Conservation (phyloP, 2,888 invertebrate species). For the Cheilosia scutellata region DNA sequence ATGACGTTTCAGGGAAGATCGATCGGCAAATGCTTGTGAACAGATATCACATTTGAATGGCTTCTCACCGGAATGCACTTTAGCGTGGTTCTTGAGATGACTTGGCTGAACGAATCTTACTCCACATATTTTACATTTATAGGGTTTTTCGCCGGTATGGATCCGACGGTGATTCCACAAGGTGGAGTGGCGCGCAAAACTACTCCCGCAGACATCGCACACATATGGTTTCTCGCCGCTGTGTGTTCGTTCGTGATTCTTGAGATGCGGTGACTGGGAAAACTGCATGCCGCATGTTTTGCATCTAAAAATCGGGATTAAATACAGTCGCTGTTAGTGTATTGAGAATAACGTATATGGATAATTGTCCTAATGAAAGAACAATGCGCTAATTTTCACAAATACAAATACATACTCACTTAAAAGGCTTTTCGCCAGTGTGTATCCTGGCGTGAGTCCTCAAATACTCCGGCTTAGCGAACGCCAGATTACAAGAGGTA, state of each 20-base stretch:
- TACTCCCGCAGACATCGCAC: slow-evolving; percentile 95
- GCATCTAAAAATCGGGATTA: slow-evolving; percentile 86
- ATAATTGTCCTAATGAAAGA: no score
- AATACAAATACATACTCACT: slow-evolving; percentile 84
- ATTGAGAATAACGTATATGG: no score
- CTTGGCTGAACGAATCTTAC: slow-evolving; percentile 95
- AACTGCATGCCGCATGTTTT: slow-evolving; percentile 96
- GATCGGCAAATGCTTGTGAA: slow-evolving; percentile 93
- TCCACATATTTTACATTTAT: slow-evolving; percentile 93
- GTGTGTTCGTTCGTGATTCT: slow-evolving; percentile 95
- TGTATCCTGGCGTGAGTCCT: slow-evolving; percentile 95
- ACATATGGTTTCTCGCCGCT: slow-evolving; percentile 95
- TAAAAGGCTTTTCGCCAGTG: slow-evolving; percentile 93
- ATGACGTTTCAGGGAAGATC: slow-evolving; percentile 94
- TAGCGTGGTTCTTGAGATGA: slow-evolving; percentile 94
- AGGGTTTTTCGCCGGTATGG: slow-evolving; percentile 88
- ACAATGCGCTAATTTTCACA: no score
- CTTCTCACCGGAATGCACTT: slow-evolving; percentile 92
- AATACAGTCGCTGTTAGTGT: no score
- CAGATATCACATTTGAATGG: slow-evolving; percentile 93
- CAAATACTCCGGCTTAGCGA: slow-evolving; percentile 95
- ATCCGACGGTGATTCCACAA: slow-evolving; percentile 95
- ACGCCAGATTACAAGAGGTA: slow-evolving; percentile 93
- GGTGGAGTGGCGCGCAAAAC: slow-evolving; percentile 94
- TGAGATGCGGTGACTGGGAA: slow-evolving; percentile 94